Percentiles rank a stretch among this genome's conserved stretches.
phyloP scores from a whole-genome alignment of 2,797 vertebrate species.

The Bucorvus abyssinicus region DNA sequence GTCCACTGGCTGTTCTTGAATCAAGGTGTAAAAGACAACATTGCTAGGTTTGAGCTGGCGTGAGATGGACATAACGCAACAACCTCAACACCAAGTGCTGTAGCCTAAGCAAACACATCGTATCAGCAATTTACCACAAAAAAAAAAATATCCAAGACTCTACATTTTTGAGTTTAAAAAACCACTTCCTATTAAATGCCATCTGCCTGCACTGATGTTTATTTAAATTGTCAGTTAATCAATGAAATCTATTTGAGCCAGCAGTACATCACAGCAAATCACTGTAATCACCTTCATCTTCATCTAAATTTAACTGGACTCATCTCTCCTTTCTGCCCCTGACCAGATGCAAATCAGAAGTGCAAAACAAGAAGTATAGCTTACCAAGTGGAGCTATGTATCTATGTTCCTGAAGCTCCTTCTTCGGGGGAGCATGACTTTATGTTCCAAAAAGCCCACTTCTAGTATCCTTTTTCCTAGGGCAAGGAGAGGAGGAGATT shows the following conservation, averaged over 20 bases:
- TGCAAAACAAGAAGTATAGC: neutral
- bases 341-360: neutral
- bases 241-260: neutral
- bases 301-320: neutral
- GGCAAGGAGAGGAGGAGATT: neutral
- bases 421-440: neutral
- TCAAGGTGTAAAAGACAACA: neutral
- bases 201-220: neutral
- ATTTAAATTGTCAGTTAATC: slow-evolving; percentile 11
- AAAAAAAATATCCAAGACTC: neutral
- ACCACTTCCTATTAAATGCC: neutral
- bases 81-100: neutral
- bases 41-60: neutral
- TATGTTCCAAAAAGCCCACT: neutral
- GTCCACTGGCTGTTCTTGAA: neutral
- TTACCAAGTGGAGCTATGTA: neutral
- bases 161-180: neutral
- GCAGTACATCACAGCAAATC: neutral
- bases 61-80: neutral
- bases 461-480: neutral
- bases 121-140: neutral
- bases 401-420: neutral
- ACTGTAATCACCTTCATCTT: neutral
- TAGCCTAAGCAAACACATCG: neutral
- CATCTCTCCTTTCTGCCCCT: neutral